Percentiles rank a stretch among this genome's conserved stretches.
Evolutionary conservation across 2,888 invertebrate species (phyloP).

Genomic region (Geophilus truncorum): DNA sequence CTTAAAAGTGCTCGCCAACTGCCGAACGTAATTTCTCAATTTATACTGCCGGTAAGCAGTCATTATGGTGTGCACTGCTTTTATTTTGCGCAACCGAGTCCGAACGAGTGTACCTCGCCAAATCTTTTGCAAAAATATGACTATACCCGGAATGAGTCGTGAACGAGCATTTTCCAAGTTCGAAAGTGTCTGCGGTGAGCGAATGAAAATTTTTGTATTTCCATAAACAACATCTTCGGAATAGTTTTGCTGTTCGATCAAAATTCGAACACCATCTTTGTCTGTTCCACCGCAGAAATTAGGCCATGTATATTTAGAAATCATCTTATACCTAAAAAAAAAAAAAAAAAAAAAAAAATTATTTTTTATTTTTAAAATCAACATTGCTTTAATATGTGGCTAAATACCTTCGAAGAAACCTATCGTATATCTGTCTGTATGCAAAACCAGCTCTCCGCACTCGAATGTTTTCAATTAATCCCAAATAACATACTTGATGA

Average conservation of each 20-base stretch:
- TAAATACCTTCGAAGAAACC: slow-evolving; percentile 73
- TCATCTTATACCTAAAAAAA: slow-evolving; percentile 83
- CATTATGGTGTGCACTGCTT: slow-evolving; percentile 76
- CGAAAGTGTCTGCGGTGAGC: slow-evolving; percentile 87
- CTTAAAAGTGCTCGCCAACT: slow-evolving; percentile 60
- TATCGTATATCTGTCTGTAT: slow-evolving; percentile 87
- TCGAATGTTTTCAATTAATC: slow-evolving; percentile 89
- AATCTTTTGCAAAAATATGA: slow-evolving; percentile 79
- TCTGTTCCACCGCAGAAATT: slow-evolving; percentile 75
- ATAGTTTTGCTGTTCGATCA: slow-evolving; percentile 73
- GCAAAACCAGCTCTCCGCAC: slow-evolving; percentile 96
- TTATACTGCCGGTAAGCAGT: slow-evolving; percentile 74
- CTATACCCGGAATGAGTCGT: slow-evolving; percentile 82
- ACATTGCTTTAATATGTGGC: too few species aligned
- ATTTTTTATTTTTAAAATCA: neutral
- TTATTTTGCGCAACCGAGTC: slow-evolving; percentile 73
- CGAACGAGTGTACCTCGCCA: slow-evolving; percentile 81
- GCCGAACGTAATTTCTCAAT: slow-evolving; percentile 63
- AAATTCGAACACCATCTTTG: slow-evolving; percentile 75
- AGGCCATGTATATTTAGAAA: slow-evolving; percentile 93
- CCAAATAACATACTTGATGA: slow-evolving; percentile 67
- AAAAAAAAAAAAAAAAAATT: too few species aligned
- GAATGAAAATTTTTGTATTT: slow-evolving; percentile 90
- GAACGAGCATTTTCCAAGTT: slow-evolving; percentile 79
- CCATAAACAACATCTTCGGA: slow-evolving; percentile 85